Evolutionary conservation across 2,888 invertebrate species (phyloP).

Genomic region (Stenurella melanura): DNA sequence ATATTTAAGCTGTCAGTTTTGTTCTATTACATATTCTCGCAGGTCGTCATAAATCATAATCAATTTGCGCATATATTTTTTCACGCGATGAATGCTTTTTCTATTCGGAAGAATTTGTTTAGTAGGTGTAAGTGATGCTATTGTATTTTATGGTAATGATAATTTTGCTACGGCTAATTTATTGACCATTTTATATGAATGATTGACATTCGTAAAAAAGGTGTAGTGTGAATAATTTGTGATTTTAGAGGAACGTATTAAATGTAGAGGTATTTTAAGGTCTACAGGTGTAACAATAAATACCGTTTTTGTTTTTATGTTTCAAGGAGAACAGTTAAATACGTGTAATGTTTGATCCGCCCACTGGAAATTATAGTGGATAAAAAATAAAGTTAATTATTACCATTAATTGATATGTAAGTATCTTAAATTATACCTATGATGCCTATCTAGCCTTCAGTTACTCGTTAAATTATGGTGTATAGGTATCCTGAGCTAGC

Average conservation of each 20-base stretch:
- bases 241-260: background rate
- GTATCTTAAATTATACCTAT: background rate
- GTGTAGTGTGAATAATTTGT: slow-evolving; percentile 9
- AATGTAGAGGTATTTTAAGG: background rate
- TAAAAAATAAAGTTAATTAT: background rate
- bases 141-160: slow-evolving; percentile 21
- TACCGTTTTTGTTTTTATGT: background rate
- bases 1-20: background rate
- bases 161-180: slow-evolving; percentile 14
- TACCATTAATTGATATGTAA: background rate
- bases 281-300: background rate
- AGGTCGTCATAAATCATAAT: slow-evolving; percentile 12
- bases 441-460: background rate
- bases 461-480: background rate
- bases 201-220: slow-evolving; percentile 16
- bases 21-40: background rate
- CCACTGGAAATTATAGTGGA: background rate
- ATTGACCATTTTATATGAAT: background rate
- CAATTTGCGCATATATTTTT: slow-evolving; percentile 13
- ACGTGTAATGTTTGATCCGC: background rate
- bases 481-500: background rate
- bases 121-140: slow-evolving; percentile 25
- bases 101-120: slow-evolving; percentile 11
- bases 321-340: background rate
- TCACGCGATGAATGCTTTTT: slow-evolving; percentile 20